Evolutionary conservation across 2,113 vertebrate genomes (phyloP), one percentile per base, ranked within the genome.

Genomic region (Sinocyclocheilus grahami): DNA sequence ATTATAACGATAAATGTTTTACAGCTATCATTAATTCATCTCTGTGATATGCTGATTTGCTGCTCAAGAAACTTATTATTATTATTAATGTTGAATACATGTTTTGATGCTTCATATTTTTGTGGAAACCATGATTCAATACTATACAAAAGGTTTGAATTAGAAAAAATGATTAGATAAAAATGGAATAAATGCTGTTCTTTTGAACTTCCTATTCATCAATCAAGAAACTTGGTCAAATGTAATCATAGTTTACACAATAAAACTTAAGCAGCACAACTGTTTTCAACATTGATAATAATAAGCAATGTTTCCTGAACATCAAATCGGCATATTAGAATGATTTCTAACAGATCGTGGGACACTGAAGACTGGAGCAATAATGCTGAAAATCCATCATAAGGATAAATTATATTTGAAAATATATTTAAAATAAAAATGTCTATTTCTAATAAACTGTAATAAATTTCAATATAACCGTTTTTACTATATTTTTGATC

Each of bases 1-100:
- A 60, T 80, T 88, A 90, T 24, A 86, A 86, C 90, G 90, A 89
- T 88, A 86, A 86, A 75, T 63, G 27, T 60, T 88, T 89, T 72
- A 91, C 89, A 91, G 51, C 84, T 90, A 87, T 81, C 48, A 90
- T 82, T 84, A 89, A 89, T 82, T 67, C 75, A 90, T 78, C 77
- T 86, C 87, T 80, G 87, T 89, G 85, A 67, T 14, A 27, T 30
- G 0, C 4, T 14, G 63, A 30, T 63, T 27, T 62, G 60, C 1
- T 27, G 62, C 62, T 63, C n/a, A 24, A 62, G n/a, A n/a, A 63
- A 24, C 10, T 11, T 63, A 5, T 63, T 4, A 37, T 62, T 5
- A n/a, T 30, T 30, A 33, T 30, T 18, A 69, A 37, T 18, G 30
- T 9, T 33, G 14, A 69, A 1, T 1, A 69, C 7, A 9, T 2